Conservation (phyloP, 1,140 invertebrate genomes). For the Hirudo medicinalis region DNA sequence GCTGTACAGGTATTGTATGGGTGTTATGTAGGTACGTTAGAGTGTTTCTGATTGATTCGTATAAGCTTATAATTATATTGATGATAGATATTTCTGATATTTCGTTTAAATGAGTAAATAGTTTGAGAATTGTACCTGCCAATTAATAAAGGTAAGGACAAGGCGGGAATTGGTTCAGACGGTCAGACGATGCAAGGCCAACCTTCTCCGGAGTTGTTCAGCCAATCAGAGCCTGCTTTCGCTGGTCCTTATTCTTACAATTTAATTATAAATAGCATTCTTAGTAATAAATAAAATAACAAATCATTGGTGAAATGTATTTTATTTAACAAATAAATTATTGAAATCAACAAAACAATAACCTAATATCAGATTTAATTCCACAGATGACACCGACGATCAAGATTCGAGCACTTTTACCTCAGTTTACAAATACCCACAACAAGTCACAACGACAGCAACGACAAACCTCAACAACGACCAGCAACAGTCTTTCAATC, state of each 20-base stretch:
- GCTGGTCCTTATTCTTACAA: not conserved
- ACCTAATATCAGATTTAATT: not conserved
- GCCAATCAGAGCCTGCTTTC: not conserved
- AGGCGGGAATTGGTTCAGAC: conserved; percentile 4
- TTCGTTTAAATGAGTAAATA: not conserved
- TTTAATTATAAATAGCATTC: not conserved
- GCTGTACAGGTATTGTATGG: no score
- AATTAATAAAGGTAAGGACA: not conserved
- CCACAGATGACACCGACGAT: not conserved
- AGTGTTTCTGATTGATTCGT: not conserved
- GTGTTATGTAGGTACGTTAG: no score
- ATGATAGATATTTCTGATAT: not conserved
- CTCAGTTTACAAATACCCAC: not conserved
- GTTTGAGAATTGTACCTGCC: no score
- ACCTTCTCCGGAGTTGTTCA: not conserved
- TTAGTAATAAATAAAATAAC: not conserved
- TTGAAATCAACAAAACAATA: not conserved
- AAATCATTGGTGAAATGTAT: not conserved
- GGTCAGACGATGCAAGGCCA: not conserved
- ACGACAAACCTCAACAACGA: not conserved
- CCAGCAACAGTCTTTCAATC: not conserved
- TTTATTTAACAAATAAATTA: not conserved
- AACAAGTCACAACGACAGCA: not conserved
- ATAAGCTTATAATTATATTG: not conserved
- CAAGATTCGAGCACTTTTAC: not conserved